Evolutionary conservation across 1,140 invertebrate genomes (phyloP).

Genomic region (Doryteuthis pealeii): DNA sequence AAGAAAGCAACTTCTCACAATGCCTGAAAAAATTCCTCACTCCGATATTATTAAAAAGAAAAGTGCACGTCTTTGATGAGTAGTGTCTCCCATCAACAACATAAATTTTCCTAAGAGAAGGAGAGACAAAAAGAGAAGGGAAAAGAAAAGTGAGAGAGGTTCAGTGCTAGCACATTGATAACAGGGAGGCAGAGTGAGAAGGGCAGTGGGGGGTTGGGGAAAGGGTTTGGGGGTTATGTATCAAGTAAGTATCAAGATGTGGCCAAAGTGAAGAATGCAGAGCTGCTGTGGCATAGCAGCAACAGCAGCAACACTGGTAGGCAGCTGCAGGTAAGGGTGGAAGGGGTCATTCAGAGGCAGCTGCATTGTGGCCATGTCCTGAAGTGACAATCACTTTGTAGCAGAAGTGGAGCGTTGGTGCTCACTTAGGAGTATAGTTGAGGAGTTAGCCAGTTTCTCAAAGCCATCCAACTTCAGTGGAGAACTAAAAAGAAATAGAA

Average conservation of each 20-base stretch:
- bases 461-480: slow-evolving; percentile 9
- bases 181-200: neutral
- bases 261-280: neutral
- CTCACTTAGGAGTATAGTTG: neutral
- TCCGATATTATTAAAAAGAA: neutral
- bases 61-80: neutral
- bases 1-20: too few relatives aligned
- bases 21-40: too few relatives aligned
- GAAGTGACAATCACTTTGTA: neutral
- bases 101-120: neutral
- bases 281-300: neutral
- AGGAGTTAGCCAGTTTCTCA: slow-evolving; percentile 10
- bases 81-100: neutral
- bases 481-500: slow-evolving; percentile 1
- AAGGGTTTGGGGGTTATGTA: neutral
- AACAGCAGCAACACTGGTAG: too few relatives aligned
- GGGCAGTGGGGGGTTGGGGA: neutral
- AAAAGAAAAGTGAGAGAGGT: neutral
- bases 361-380: too few relatives aligned
- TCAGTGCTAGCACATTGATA: neutral
- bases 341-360: too few relatives aligned
- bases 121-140: neutral
- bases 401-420: neutral
- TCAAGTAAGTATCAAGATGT: neutral
- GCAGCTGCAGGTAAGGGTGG: too few relatives aligned